phyloP scores from a whole-genome alignment of 2,888 invertebrate species.

The Keiferia lycopersicella region DNA sequence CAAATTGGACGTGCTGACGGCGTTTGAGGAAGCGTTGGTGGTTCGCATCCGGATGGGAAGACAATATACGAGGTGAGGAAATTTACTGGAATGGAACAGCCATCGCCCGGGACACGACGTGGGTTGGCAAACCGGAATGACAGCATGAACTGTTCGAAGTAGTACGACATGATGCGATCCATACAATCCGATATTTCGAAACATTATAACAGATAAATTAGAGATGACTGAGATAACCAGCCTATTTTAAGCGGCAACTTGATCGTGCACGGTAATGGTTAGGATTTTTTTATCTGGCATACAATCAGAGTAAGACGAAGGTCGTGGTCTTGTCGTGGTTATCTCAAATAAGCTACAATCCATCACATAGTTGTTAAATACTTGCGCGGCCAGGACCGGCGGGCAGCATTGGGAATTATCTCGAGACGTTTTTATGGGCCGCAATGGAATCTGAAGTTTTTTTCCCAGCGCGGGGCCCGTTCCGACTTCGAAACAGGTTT shows the following conservation, averaged over 20 bases:
- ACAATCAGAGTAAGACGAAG: slow-evolving; percentile 26
- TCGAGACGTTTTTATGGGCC: slow-evolving; percentile 77
- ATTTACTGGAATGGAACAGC: slow-evolving; percentile 17
- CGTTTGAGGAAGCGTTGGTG: slow-evolving; percentile 14
- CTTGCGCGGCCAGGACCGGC: slow-evolving; percentile 56
- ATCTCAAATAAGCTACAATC: slow-evolving; percentile 39
- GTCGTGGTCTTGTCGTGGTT: slow-evolving; percentile 27
- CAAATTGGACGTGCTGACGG: slow-evolving; percentile 18
- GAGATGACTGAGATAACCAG: slow-evolving; percentile 4
- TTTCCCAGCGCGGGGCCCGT: slow-evolving; percentile 72
- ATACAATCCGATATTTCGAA: neutral
- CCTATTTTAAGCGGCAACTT: slow-evolving; percentile 16
- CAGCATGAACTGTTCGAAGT: neutral
- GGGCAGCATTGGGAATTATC: slow-evolving; percentile 72
- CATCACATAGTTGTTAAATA: slow-evolving; percentile 63
- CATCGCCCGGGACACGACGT: slow-evolving; percentile 11
- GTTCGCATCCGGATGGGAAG: slow-evolving; percentile 19
- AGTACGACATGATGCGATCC: neutral
- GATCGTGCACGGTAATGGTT: slow-evolving; percentile 13
- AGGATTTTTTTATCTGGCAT: slow-evolving; percentile 19
- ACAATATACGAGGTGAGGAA: slow-evolving; percentile 2
- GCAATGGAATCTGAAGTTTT: slow-evolving; percentile 77
- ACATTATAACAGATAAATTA: slow-evolving; percentile 15
- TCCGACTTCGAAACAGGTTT: slow-evolving; percentile 77
- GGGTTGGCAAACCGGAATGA: slow-evolving; percentile 16